phyloP scores from a whole-genome alignment of 2,797 vertebrate genomes.

The Hylomyscus alleni region DNA sequence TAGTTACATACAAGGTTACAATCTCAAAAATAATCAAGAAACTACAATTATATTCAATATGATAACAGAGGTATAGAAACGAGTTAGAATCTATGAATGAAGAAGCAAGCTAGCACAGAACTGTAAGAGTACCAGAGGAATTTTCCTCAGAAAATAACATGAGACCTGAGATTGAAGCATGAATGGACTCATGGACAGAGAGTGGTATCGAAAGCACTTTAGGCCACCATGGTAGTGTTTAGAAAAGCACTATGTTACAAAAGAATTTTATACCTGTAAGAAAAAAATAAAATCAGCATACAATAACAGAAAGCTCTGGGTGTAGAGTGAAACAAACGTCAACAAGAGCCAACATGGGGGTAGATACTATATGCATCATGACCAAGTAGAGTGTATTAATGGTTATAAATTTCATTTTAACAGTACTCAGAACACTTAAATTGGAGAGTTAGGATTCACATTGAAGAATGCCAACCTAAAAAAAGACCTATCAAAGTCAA shows the following conservation, averaged over 20 bases:
- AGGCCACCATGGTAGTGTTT: not conserved
- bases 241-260: not conserved
- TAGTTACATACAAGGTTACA: not conserved
- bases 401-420: not conserved
- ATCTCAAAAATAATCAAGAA: slow-evolving; percentile 19
- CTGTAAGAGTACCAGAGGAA: not conserved
- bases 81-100: not conserved
- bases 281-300: not conserved
- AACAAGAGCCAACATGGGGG: not conserved
- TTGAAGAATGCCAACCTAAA: not conserved
- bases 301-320: not conserved
- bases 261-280: not conserved
- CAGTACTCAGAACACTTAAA: not conserved
- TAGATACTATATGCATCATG: not conserved
- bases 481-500: not conserved
- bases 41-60: not conserved
- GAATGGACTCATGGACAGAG: not conserved
- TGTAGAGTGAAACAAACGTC: not conserved
- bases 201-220: not conserved
- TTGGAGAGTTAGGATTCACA: not conserved
- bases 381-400: not conserved
- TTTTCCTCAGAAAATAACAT: not conserved
- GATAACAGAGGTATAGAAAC: not conserved
- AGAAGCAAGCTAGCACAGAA: not conserved
- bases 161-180: not conserved